phyloP scores from a whole-genome alignment of 2,888 invertebrate species.

The Koerneria pararmatus region DNA sequence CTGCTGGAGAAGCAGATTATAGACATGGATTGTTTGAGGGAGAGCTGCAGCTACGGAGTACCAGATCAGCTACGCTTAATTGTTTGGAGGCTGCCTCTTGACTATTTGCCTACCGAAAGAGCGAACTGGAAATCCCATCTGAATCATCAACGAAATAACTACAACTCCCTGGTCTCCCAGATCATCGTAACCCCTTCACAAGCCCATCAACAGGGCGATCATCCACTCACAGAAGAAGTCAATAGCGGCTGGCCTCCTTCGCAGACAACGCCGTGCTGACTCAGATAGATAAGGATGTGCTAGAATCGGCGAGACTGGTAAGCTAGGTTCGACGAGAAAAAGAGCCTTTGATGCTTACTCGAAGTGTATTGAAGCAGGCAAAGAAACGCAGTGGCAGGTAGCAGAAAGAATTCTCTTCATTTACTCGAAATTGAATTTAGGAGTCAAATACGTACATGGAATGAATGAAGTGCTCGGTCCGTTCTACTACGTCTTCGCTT shows the following conservation, averaged over 20 bases:
- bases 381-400: conserved; percentile 61
- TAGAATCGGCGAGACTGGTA: not conserved
- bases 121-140: conserved; percentile 16
- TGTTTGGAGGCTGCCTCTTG: conserved; percentile 55
- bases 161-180: conserved; percentile 46
- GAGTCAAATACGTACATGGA: conserved; percentile 80
- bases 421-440: conserved; percentile 95
- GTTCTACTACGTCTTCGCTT: conserved; percentile 93
- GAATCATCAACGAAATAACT: conserved; percentile 36
- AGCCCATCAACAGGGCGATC: too few species aligned
- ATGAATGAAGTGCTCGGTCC: conserved; percentile 99
- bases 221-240: too few species aligned
- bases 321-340: conserved; percentile 10
- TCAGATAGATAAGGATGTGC: conserved; percentile 90
- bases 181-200: too few species aligned
- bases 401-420: conserved; percentile 86
- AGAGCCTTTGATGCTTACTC: conserved; percentile 13
- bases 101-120: conserved; percentile 48
- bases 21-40: conserved; percentile 37
- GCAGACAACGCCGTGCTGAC: conserved; percentile 93
- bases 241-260: too few species aligned
- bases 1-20: conserved; percentile 45
- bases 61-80: conserved; percentile 51
- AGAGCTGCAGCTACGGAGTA: conserved; percentile 45
- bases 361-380: not conserved